Evolutionary conservation across 2,888 invertebrate species (phyloP).

Genomic region (Pyrochroa serraticornis): DNA sequence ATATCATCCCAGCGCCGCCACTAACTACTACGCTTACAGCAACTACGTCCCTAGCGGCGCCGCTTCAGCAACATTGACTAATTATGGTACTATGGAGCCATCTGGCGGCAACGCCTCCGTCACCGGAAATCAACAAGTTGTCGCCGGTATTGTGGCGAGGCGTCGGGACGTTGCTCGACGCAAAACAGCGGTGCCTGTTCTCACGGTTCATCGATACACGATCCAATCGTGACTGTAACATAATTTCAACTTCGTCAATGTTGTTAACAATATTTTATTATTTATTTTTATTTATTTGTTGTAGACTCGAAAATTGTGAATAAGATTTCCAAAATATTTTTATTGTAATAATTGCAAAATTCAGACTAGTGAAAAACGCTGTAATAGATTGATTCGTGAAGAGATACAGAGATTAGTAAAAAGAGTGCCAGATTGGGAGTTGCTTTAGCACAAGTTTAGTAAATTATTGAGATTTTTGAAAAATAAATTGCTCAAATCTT

Average conservation of each 20-base stretch:
- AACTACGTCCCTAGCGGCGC: conserved; percentile 13
- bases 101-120: conserved; percentile 28
- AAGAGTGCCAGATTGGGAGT: no score
- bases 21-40: conserved; percentile 44
- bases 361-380: no score
- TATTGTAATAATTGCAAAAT: no score
- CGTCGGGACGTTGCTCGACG: conserved; percentile 28
- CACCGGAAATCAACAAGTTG: conserved; percentile 19
- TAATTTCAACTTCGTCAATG: not conserved
- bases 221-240: conserved; percentile 9
- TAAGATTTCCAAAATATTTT: no score
- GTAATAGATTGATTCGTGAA: no score
- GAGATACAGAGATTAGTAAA: no score
- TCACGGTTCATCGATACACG: conserved; percentile 33
- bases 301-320: not conserved
- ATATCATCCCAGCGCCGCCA: conserved; percentile 60
- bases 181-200: conserved; percentile 26
- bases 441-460: no score
- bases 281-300: conserved; percentile 1
- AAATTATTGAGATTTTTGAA: no score
- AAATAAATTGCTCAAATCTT: no score
- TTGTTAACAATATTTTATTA: not conserved
- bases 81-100: conserved; percentile 37
- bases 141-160: conserved; percentile 16
- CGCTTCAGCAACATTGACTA: conserved; percentile 27